Conservation (phyloP, 2,888 invertebrate genomes). For the Bursaphelenchus okinawaensis region DNA sequence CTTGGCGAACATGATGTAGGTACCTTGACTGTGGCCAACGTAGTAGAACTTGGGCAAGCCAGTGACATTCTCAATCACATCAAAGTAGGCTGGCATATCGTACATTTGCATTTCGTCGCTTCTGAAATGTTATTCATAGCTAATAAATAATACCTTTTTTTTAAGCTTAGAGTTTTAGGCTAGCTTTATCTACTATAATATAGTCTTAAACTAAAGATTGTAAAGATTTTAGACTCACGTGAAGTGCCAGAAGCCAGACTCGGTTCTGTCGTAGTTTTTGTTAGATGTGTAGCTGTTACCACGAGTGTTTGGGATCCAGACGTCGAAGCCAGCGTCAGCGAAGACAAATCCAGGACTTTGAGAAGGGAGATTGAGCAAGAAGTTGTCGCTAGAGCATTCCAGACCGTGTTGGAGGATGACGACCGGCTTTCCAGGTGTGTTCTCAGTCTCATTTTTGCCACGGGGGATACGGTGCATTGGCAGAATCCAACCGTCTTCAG, state of each 20-base stretch:
- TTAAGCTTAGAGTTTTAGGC: too few species aligned
- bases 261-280: constrained; percentile 35
- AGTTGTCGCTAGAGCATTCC: constrained; percentile 30
- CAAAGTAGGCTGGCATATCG: constrained; percentile 1
- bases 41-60: constrained; percentile 61
- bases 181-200: too few species aligned
- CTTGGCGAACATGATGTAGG: constrained; percentile 44
- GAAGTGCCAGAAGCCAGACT: constrained; percentile 32
- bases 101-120: constrained; percentile 1
- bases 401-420: constrained; percentile 61
- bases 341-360: not conserved
- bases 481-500: constrained; percentile 62
- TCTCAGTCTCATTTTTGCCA: constrained; percentile 26
- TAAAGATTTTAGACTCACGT: too few species aligned
- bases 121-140: not conserved
- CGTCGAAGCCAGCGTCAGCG: not conserved
- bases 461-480: constrained; percentile 63
- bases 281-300: constrained; percentile 57
- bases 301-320: constrained; percentile 66
- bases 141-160: not conserved
- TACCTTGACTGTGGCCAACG: constrained; percentile 76
- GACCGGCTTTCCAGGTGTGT: not conserved
- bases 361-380: not conserved
- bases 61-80: constrained; percentile 2
- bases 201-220: too few species aligned